Conservation (phyloP, 1,140 invertebrate genomes). For the Drosophila insularis region DNA sequence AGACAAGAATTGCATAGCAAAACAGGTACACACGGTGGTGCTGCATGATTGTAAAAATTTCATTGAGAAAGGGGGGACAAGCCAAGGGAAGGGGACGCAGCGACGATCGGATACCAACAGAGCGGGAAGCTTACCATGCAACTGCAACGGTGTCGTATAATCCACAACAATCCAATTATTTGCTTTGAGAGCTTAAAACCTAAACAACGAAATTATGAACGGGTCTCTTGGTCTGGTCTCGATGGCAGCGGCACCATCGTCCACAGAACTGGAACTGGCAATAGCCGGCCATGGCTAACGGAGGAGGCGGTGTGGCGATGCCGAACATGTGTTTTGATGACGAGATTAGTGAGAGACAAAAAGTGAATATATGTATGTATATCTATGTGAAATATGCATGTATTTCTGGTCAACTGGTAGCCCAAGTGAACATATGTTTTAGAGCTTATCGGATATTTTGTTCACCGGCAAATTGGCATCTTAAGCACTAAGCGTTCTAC, state of each 20-base stretch:
- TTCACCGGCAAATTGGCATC: constrained; percentile 9
- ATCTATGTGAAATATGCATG: background rate
- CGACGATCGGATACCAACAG: constrained; percentile 8
- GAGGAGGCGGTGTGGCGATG: constrained; percentile 29
- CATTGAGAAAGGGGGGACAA: constrained; percentile 24
- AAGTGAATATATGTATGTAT: constrained; percentile 22
- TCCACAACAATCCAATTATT: constrained; percentile 61
- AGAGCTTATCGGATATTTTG: constrained; percentile 19
- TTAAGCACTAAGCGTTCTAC: background rate
- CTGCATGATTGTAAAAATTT: constrained; percentile 56
- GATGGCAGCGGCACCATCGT: background rate
- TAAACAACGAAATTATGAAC: constrained; percentile 63
- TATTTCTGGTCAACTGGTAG: constrained; percentile 13
- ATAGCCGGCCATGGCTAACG: background rate
- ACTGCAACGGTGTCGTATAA: constrained; percentile 36
- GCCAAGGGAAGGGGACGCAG: background rate
- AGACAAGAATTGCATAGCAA: constrained; percentile 43
- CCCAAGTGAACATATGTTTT: constrained; percentile 24
- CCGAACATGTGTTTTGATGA: constrained; percentile 62
- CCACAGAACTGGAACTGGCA: background rate
- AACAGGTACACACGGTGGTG: constrained; percentile 47
- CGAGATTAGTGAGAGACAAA: constrained; percentile 52
- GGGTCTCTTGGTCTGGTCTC: constrained; percentile 12
- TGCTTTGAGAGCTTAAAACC: constrained; percentile 49
- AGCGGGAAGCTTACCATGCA: constrained; percentile 7